Conservation (phyloP, 2,797 vertebrate species). For the Parambassis ranga region DNA sequence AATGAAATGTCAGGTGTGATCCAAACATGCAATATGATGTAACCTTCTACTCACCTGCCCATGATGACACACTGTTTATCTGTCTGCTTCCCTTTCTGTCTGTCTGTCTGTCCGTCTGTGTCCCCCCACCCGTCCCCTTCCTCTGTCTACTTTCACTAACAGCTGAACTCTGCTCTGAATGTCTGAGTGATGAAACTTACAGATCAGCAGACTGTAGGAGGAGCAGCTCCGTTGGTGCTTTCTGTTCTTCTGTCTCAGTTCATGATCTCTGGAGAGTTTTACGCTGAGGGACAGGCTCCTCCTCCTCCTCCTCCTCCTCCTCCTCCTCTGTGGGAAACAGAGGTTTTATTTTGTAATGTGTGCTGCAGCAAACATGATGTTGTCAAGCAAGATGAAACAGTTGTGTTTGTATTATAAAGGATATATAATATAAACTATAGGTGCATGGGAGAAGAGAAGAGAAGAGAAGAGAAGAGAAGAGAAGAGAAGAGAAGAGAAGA, state of each 20-base stretch:
- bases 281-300: constrained; percentile 36
- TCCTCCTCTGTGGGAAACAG: not conserved
- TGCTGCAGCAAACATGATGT: no score
- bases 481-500: no score
- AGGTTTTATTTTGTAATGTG: not conserved
- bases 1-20: no score
- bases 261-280: constrained; percentile 27
- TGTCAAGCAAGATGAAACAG: no score
- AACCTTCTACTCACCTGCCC: constrained; percentile 30
- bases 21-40: no score
- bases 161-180: not conserved
- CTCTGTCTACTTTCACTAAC: not conserved
- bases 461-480: no score
- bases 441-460: no score
- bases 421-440: no score
- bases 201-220: constrained; percentile 16
- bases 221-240: constrained; percentile 5
- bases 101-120: not conserved
- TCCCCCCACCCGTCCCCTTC: not conserved
- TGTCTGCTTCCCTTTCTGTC: not conserved
- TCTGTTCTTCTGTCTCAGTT: constrained; percentile 6
- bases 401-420: no score
- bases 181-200: constrained; percentile 44
- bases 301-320: not conserved
- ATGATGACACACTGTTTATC: not conserved